phyloP scores from a whole-genome alignment of 2,113 vertebrate genomes.

The Talpa occidentalis region DNA sequence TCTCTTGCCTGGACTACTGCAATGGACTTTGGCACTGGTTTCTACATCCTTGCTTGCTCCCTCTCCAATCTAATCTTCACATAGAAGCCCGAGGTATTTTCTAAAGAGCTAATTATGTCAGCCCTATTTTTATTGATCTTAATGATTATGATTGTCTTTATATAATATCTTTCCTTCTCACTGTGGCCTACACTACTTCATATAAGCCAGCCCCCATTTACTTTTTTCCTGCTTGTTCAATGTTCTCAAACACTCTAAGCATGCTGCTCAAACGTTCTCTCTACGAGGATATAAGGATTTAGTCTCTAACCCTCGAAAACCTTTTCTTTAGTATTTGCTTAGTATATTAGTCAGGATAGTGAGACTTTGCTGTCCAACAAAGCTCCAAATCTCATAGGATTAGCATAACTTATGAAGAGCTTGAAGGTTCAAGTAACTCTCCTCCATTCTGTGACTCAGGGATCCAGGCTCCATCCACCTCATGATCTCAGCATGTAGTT shows the following conservation, averaged over 20 bases:
- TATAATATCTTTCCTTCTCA: not conserved
- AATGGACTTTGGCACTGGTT: not conserved
- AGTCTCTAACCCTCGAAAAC: not conserved
- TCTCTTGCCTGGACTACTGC: not conserved
- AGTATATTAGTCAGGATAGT: not conserved
- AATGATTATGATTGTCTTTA: not conserved
- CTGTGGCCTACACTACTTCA: not conserved
- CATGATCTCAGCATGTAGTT: not conserved
- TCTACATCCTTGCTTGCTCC: not conserved
- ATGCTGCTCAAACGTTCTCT: not conserved
- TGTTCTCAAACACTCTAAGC: not conserved
- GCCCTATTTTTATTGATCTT: not conserved
- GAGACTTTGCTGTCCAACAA: not conserved
- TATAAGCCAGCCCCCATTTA: not conserved
- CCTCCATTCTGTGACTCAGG: not conserved
- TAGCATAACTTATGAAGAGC: not conserved
- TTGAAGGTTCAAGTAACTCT: not conserved
- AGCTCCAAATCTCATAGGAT: not conserved
- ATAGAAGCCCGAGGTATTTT: not conserved
- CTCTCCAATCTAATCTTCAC: not conserved
- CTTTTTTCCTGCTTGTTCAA: not conserved
- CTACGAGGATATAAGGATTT: not conserved
- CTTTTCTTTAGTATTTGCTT: not conserved
- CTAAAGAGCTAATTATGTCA: not conserved
- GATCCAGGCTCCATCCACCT: not conserved